Evolutionary conservation across 2,113 vertebrate genomes (phyloP).

Genomic region (Pan troglodytes): NHGRI_mPanTro3-v2.1_pri NC_072407.2:123131501-123132000

Average conservation of each 20-base stretch:
- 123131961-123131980: not conserved
- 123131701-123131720: not conserved
- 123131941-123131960: not conserved
- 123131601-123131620: not conserved
- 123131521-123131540: not conserved
- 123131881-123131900: not conserved
- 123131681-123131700: not conserved
- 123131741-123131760: not conserved
- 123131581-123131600: not conserved
- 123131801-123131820: not conserved
- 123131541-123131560: not conserved
- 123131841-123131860: not conserved
- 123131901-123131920: not conserved
- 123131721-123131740: not conserved
- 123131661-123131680: not conserved
- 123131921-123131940: not conserved
- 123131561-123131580: not conserved
- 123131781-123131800: not conserved
- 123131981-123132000: not conserved
- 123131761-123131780: not conserved
- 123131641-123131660: not conserved
- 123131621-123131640: not conserved
- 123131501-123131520: not conserved
- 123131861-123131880: not conserved
- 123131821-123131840: not conserved